Evolutionary conservation across 2,888 invertebrate species (phyloP).

Genomic region (Stegana nigrithorax): DNA sequence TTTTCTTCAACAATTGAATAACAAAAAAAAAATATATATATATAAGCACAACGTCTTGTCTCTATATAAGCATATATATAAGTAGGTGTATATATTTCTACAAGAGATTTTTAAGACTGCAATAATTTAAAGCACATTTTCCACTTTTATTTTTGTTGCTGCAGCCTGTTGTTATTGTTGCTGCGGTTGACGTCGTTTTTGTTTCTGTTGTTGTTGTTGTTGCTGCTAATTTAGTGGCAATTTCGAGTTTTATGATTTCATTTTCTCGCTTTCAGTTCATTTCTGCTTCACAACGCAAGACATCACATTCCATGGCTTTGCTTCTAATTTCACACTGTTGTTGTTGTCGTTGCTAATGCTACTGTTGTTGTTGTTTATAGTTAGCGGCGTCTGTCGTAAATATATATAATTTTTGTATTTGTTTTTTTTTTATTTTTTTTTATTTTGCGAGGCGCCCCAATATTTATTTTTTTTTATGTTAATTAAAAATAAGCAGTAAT

Average conservation of each 20-base stretch:
- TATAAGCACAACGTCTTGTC: not conserved
- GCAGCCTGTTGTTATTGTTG: not conserved
- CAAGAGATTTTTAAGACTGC: not conserved
- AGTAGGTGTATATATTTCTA: not conserved
- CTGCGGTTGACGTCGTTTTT: not conserved
- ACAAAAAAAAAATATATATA: not conserved
- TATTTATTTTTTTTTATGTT: too few species aligned
- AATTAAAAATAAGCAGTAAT: not conserved
- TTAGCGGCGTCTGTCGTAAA: not conserved
- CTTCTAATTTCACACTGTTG: too few species aligned
- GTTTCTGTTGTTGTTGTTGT: not conserved
- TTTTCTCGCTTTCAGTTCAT: slow-evolving; percentile 2
- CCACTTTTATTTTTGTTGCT: not conserved
- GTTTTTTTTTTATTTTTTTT: not conserved
- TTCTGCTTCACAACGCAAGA: not conserved
- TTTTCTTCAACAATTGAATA: not conserved
- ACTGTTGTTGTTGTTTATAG: too few species aligned
- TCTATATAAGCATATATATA: too few species aligned
- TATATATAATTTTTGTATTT: not conserved
- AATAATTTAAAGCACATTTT: not conserved
- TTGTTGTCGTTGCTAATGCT: too few species aligned
- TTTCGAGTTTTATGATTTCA: not conserved
- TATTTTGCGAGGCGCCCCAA: slow-evolving; percentile 2
- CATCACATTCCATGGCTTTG: not conserved
- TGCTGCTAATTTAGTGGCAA: not conserved